A percentile compares a stretch with the other conserved stretches of the same genome.
Evolutionary conservation across 92 coral and sea anemone species (phyloP).

Genomic region (Parazoanthus atlanticus): DNA sequence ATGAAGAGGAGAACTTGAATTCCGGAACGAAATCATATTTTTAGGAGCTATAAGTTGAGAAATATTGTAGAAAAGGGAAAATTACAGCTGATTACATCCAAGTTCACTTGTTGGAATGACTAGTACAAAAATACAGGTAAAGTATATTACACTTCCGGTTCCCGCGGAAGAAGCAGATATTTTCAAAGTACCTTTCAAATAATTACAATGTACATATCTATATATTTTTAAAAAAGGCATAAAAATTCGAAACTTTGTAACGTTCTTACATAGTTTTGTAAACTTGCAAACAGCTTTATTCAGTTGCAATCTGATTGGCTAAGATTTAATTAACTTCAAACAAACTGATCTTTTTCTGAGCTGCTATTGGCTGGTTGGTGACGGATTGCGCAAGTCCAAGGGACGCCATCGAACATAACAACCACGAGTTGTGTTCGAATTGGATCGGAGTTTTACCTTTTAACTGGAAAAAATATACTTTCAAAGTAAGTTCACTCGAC

Average conservation of each 20-base stretch:
- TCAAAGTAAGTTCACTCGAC: background rate
- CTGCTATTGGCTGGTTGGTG: constrained; percentile 20
- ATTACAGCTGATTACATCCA: too few species aligned
- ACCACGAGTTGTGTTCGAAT: background rate
- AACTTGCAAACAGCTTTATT: background rate
- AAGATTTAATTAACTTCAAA: background rate
- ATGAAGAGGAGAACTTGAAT: too few species aligned
- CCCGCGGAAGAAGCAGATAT: too few species aligned
- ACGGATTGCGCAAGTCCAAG: background rate
- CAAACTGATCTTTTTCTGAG: background rate
- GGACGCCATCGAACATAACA: constrained; percentile 25
- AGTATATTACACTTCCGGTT: too few species aligned
- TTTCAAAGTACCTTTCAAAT: background rate
- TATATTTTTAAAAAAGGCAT: too few species aligned
- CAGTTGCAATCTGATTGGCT: constrained; percentile 25
- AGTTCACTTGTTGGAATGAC: too few species aligned
- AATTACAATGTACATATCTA: background rate
- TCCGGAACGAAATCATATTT: too few species aligned
- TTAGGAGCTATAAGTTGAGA: too few species aligned
- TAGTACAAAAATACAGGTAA: too few species aligned
- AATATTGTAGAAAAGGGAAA: too few species aligned
- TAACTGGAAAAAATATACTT: too few species aligned
- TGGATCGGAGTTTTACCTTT: background rate
- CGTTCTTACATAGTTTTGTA: constrained; percentile 1
- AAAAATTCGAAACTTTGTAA: background rate